These are phyloP conservation scores for Lycophotia porphyrea DNA, from an alignment of 2,888 invertebrate species.

Conservation along the genomic window DNA sequence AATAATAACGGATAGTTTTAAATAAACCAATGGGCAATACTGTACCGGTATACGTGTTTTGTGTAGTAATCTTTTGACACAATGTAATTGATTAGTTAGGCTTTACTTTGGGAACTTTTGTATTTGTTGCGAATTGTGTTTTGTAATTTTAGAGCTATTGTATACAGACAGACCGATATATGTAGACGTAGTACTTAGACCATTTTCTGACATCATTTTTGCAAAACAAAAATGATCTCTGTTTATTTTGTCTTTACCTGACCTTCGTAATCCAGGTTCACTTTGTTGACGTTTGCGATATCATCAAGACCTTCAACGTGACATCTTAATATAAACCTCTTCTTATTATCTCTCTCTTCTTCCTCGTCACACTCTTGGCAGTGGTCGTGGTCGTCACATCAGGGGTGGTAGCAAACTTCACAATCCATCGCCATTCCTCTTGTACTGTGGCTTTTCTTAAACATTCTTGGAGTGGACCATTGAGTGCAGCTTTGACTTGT, in stretches of 20 bases:
- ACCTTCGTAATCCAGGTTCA: constrained; percentile 4
- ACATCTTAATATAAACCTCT: constrained; percentile 5
- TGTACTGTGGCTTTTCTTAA: too few species aligned
- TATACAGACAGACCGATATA: too few species aligned
- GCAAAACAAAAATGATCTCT: background rate
- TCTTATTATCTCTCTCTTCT: too few species aligned
- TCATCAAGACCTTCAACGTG: background rate
- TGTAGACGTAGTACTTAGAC: background rate
- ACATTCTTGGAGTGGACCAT: too few species aligned
- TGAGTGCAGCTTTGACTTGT: too few species aligned
- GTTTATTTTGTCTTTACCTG: background rate
- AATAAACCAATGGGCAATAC: constrained; percentile 49
- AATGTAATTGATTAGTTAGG: constrained; percentile 31
- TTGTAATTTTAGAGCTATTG: constrained; percentile 30
- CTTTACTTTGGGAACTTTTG: constrained; percentile 26
- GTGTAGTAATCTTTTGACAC: constrained; percentile 38
- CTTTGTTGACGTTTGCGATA: constrained; percentile 6
- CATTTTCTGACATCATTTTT: background rate
- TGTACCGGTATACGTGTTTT: constrained; percentile 41
- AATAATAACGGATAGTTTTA: constrained; percentile 40
- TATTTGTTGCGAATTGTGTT: constrained; percentile 16
- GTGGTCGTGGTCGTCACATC: too few species aligned
- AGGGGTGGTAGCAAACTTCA: too few species aligned
- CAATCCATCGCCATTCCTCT: too few species aligned
- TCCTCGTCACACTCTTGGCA: too few species aligned